Conservation (phyloP, 2,888 invertebrate genomes). For the Conops quadrifasciatus region DNA sequence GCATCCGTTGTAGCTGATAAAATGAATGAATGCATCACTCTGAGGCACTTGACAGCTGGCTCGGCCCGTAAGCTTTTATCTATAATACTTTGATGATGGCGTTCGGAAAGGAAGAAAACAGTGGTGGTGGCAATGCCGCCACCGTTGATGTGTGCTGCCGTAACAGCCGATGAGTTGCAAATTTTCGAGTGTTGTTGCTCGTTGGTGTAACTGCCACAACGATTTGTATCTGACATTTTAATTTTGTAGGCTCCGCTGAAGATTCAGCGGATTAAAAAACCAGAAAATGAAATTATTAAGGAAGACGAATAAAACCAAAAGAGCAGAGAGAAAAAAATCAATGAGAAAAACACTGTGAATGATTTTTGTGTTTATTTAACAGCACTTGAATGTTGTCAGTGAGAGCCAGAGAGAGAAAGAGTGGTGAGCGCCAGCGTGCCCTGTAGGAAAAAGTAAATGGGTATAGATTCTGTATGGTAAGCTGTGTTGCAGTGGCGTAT, state of each 20-base stretch:
- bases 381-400: background rate
- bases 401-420: background rate
- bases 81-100: no score
- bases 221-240: slow-evolving; percentile 13
- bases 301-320: background rate
- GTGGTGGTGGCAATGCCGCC: no score
- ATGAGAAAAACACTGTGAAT: background rate
- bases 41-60: no score
- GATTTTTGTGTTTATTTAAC: slow-evolving; percentile 14
- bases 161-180: slow-evolving; percentile 7
- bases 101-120: no score
- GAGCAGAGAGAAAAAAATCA: background rate
- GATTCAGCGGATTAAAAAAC: background rate
- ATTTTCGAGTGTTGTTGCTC: slow-evolving; percentile 2
- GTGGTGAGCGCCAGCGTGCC: no score
- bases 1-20: no score
- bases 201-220: background rate
- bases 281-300: background rate
- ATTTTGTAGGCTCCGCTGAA: background rate
- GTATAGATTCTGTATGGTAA: no score
- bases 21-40: no score
- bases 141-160: background rate
- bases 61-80: no score
- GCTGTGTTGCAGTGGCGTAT: no score
- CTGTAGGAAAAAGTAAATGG: no score